These are phyloP conservation scores for Tanaodytes sp. DNA, from an alignment of 2,888 invertebrate species.

Conservation along the genomic window DNA sequence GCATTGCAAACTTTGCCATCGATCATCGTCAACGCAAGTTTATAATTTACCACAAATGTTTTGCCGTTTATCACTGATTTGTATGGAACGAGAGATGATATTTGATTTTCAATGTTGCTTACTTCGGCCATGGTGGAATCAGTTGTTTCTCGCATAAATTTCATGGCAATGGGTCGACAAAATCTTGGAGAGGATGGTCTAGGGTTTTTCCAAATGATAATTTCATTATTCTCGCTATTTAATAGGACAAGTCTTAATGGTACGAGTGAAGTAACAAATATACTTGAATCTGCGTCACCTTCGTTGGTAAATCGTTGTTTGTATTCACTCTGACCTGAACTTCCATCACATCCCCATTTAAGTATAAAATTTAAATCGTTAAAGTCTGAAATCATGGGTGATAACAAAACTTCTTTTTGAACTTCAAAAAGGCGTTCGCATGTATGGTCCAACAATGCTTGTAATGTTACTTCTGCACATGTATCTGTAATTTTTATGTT, in stretches of 20 bases:
- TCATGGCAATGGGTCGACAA: neutral
- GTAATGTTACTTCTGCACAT: neutral
- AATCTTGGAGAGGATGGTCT: constrained; percentile 6
- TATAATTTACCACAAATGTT: constrained; percentile 12
- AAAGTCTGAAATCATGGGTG: neutral
- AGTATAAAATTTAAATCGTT: neutral
- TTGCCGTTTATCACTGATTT: neutral
- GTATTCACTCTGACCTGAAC: neutral
- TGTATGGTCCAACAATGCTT: neutral
- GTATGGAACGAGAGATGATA: constrained; percentile 17
- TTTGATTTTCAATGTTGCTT: constrained; percentile 30
- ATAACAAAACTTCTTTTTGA: neutral
- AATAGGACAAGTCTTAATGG: neutral
- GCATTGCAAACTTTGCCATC: constrained; percentile 37
- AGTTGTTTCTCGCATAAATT: constrained; percentile 14
- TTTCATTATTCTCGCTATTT: neutral
- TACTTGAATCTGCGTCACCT: neutral
- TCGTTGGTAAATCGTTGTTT: neutral
- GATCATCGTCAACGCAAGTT: constrained; percentile 38
- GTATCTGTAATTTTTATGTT: neutral
- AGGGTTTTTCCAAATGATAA: constrained; percentile 8
- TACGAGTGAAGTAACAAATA: constrained; percentile 6
- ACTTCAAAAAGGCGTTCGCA: neutral
- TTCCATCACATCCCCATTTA: neutral
- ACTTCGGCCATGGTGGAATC: constrained; percentile 18